Percentiles rank a stretch among this genome's conserved stretches.
These are phyloP conservation scores for Motacilla tschutschensis DNA, from an alignment of 2,113 vertebrate species.

Conservation along the genomic window DNA sequence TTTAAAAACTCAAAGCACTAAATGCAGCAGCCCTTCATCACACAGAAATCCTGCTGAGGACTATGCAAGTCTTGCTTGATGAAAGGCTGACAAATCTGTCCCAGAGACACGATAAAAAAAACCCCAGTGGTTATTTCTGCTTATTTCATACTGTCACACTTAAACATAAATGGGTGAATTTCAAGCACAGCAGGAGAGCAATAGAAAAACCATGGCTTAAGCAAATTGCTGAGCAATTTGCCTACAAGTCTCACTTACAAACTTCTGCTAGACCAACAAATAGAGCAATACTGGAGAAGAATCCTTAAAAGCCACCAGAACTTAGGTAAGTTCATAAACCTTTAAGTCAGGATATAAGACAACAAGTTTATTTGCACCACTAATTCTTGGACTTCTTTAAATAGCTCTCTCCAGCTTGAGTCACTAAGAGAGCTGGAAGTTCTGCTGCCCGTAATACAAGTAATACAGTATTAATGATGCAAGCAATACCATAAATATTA, in stretches of 20 bases:
- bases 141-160: not conserved
- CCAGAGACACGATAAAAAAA: not conserved
- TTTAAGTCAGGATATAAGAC: not conserved
- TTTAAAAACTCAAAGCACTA: not conserved
- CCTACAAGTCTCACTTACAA: not conserved
- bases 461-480: not conserved
- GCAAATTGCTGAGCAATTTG: slow-evolving; percentile 5
- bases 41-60: not conserved
- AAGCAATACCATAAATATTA: not conserved
- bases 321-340: not conserved
- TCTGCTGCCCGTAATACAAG: not conserved
- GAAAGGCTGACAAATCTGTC: slow-evolving; percentile 12
- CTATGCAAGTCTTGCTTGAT: not conserved
- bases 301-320: not conserved
- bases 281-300: not conserved
- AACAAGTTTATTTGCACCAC: not conserved
- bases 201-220: not conserved
- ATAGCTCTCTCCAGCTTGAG: not conserved
- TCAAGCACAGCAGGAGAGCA: slow-evolving; percentile 18
- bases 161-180: slow-evolving; percentile 12
- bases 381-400: not conserved
- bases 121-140: not conserved
- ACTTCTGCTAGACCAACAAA: not conserved
- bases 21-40: not conserved
- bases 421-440: not conserved